Evolutionary conservation across 2,797 vertebrate genomes (phyloP), one percentile per base, ranked within the genome.

Genomic region (Apogon hyalosoma): DNA sequence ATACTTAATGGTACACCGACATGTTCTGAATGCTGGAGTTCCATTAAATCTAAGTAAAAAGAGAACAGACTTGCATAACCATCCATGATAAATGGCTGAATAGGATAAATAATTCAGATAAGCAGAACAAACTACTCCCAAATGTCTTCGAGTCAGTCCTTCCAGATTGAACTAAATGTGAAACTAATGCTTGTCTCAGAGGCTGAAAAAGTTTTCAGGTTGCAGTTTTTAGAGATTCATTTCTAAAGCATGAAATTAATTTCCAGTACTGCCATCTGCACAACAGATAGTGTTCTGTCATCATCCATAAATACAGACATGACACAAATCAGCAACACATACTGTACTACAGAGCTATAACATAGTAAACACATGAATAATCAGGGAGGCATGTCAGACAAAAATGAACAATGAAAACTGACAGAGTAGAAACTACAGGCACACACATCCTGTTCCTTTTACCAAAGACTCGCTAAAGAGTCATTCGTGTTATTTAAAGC

Each of bases 401-500:
- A 33, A 33, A 33, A 33, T 7, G 31, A 33, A 33, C 31, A 33
- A 47, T 47, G 28, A 48, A 54, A 11, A 39, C 49, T 47, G 50
- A 55, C 51, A 63, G 38, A 57, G 45, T 42, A 31, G 47, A 50
- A 45, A 61, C 59, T 54, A 68, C 39, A 70, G 58, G 63, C 38
- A 79, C 19, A 72, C 54, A 84, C 72, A 77, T 84, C 79, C 83
- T 88, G 72, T 85, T 80, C 69, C 73, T 75, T 71, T 84, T 76
- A 58, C 71, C 86, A 16, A 49, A 69, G 41, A 70, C 77, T 75
- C 75, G 83, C 69, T 86, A 90, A 86, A 82, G 61, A 69, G 52
- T 84, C 79, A 86, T 90, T 86, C 88, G 73, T 79, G 75, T 79
- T 75, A 83, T 79, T 88, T 84, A 83, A 84, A 52, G 63, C 58